phyloP scores from a whole-genome alignment of 2,888 invertebrate genomes.

The Abrostola triplasia region DNA sequence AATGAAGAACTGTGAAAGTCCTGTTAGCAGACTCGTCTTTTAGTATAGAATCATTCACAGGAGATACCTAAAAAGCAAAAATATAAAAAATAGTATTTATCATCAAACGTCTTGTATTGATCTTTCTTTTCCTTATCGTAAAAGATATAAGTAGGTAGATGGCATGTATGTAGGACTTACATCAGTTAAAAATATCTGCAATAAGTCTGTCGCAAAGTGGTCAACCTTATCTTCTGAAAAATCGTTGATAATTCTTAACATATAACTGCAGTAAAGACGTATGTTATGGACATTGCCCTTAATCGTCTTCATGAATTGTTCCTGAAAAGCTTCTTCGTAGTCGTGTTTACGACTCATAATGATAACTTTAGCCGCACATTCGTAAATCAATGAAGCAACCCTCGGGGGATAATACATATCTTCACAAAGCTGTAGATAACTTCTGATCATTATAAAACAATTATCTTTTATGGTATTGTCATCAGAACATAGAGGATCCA shows the following conservation, averaged over 20 bases:
- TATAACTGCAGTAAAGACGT: constrained; percentile 77
- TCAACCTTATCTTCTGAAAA: constrained; percentile 65
- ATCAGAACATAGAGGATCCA: constrained; percentile 71
- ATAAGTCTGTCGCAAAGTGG: constrained; percentile 60
- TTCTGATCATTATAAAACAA: constrained; percentile 80
- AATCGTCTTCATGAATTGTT: constrained; percentile 66
- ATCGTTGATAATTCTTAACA: constrained; percentile 65
- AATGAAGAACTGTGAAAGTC: constrained; percentile 88
- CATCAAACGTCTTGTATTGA: background rate
- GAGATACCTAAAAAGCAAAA: constrained; percentile 73
- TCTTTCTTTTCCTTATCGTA: too few species aligned
- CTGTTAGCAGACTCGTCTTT: constrained; percentile 89
- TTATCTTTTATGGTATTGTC: constrained; percentile 74
- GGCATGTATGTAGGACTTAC: constrained; percentile 63
- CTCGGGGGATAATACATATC: constrained; percentile 76
- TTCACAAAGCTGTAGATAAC: constrained; percentile 76
- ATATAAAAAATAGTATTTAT: background rate
- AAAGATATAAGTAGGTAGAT: background rate
- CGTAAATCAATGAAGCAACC: constrained; percentile 77
- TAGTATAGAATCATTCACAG: constrained; percentile 75
- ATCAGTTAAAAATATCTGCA: constrained; percentile 75
- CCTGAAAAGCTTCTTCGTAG: constrained; percentile 65
- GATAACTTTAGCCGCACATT: constrained; percentile 78
- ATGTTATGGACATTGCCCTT: constrained; percentile 72
- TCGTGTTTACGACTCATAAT: constrained; percentile 65